phyloP scores from a whole-genome alignment of 2,113 vertebrate species.

The Hippoglossus stenolepis region DNA sequence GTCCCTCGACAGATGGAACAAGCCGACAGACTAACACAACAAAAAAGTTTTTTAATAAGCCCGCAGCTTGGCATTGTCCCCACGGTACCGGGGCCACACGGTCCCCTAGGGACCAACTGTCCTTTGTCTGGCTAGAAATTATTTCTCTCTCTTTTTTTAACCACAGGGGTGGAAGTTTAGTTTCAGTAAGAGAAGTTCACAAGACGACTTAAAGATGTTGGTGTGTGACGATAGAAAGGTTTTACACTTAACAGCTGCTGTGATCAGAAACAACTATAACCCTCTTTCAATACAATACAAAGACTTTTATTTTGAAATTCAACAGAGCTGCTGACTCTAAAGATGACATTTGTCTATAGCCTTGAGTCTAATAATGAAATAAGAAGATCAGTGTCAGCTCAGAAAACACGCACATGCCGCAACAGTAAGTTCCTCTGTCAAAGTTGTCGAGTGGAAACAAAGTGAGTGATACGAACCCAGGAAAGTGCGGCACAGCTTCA shows the following conservation, averaged over 20 bases:
- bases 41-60: slow-evolving; percentile 85
- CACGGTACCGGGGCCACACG: slow-evolving; percentile 75
- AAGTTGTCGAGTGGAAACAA: slow-evolving; percentile 6
- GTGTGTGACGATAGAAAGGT: not conserved
- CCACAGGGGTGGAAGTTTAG: slow-evolving; percentile 53
- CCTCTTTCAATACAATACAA: not conserved
- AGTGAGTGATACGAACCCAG: slow-evolving; percentile 87
- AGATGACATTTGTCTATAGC: not conserved
- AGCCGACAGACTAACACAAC: slow-evolving; percentile 84
- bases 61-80: slow-evolving; percentile 85
- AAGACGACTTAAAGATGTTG: not conserved
- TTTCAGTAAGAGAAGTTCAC: not conserved
- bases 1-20: slow-evolving; percentile 96
- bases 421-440: slow-evolving; percentile 12
- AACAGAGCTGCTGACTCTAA: not conserved
- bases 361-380: not conserved
- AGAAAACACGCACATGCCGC: slow-evolving; percentile 22
- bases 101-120: slow-evolving; percentile 78
- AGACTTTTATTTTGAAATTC: not conserved
- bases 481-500: slow-evolving; percentile 93
- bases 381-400: not conserved
- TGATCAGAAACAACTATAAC: slow-evolving; percentile 5
- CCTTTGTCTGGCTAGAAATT: slow-evolving; percentile 85
- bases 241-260: slow-evolving; percentile 7
- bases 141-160: slow-evolving; percentile 68